Evolutionary conservation across 2,797 vertebrate species (phyloP), one percentile per base, ranked within the genome.

Genomic region (Tolypeutes matacus): DNA sequence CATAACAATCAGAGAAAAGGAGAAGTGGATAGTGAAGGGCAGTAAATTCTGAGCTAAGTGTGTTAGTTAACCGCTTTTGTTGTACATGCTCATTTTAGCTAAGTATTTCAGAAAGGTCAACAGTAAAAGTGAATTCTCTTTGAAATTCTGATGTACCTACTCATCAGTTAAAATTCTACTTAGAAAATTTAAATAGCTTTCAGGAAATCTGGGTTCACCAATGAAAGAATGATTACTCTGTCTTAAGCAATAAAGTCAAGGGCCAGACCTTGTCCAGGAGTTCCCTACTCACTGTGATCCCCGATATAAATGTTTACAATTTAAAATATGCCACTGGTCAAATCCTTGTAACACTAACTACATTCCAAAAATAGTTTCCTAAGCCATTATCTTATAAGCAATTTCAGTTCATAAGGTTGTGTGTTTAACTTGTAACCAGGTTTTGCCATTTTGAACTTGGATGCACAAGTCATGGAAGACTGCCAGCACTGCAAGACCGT

Each of bases 401-500:
- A 87, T 73, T 60, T 69, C 42, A 64, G 92, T 60, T 36, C 58
- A 34, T 11, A 69, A 84, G 34, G 58, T 49, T 77, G 21, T 64
- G 64, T 25, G 15, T 83, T 95, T 86, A 49, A 75, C 72, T 34
- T 93, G 34, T 73, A 77, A 94, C 49, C 4, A 34, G 75, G 46
- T 62, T 83, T 78, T 91, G 42, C 34, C 76, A 86, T 39, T 92
- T 82, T 94, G 89, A 86, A 93, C 73, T 76, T 95, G 88, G 95
- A 95, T 87, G 91, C 80, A 96, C 84, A 94, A 84, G 89, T 78
- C 51, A 20, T 9, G 18, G 86, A 62, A 89, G 64, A 72, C 76
- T 58, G 73, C 62, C 53, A 96, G 80, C 86, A 94, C 9, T 42
- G 70, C 46, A 53, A 65, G 88, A 88, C 53, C 88, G 84, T 56